These are phyloP conservation scores for Sylvia atricapilla DNA, from an alignment of 2,113 vertebrate genomes.

Conservation along the genomic window DNA sequence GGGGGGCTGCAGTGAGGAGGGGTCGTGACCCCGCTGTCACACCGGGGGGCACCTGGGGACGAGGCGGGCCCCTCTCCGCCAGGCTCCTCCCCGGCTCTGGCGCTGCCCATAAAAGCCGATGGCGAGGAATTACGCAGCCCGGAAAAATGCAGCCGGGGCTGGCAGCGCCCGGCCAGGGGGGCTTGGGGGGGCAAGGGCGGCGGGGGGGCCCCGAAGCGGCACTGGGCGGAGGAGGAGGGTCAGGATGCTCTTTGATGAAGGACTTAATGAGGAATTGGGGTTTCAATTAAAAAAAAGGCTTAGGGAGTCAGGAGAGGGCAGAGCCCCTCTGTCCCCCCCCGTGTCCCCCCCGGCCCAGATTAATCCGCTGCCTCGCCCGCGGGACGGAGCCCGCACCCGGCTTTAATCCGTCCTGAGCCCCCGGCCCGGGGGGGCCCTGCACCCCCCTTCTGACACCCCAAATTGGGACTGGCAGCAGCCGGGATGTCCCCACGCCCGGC, in stretches of 20 bases:
- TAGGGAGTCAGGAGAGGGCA: constrained; percentile 14
- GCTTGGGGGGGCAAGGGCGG: background rate
- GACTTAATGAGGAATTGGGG: background rate
- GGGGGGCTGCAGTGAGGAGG: background rate
- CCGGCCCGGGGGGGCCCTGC: background rate
- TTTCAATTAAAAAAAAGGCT: constrained; percentile 18
- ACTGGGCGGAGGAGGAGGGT: background rate
- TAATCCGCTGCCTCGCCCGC: background rate
- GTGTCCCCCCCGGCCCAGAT: background rate
- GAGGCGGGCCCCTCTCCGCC: background rate
- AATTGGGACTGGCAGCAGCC: background rate
- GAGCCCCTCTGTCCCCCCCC: background rate
- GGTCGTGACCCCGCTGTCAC: background rate
- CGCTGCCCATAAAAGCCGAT: constrained; percentile 58
- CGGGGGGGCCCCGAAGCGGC: background rate
- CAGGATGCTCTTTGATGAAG: background rate
- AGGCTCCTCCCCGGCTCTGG: background rate
- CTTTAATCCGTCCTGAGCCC: constrained; percentile 22
- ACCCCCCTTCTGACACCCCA: background rate
- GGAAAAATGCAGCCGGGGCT: constrained; percentile 21
- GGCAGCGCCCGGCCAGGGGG: background rate
- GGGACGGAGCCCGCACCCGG: background rate
- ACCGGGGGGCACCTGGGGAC: background rate
- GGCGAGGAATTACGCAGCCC: constrained; percentile 10
- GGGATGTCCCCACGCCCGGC: rapidly evolving